Percentiles rank a stretch among this genome's conserved stretches.
Conservation (phyloP, 2,888 invertebrate genomes). For the Cheiracanthium punctorium region DNA sequence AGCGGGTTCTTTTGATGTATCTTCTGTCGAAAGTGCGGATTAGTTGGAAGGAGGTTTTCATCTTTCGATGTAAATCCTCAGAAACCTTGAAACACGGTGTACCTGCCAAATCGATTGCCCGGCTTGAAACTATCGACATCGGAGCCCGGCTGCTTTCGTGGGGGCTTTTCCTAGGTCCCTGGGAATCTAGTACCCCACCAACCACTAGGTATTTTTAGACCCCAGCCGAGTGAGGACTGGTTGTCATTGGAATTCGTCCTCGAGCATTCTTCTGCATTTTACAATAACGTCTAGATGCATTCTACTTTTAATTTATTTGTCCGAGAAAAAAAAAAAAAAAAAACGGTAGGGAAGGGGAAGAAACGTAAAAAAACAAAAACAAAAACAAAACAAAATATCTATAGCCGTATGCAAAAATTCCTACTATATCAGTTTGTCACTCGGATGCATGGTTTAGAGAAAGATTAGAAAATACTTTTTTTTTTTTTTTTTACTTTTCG, state of each 20-base stretch:
- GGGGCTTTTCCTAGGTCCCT: not conserved
- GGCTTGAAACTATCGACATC: not conserved
- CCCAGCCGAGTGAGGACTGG: not conserved
- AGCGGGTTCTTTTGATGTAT: not conserved
- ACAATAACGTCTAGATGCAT: too few relatives aligned
- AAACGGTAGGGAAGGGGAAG: too few relatives aligned
- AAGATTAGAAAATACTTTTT: too few relatives aligned
- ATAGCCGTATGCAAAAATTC: too few relatives aligned
- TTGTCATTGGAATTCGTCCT: not conserved
- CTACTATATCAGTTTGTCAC: too few relatives aligned
- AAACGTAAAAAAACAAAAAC: too few relatives aligned
- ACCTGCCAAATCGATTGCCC: not conserved
- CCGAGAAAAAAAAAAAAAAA: too few relatives aligned
- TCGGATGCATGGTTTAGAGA: too few relatives aligned
- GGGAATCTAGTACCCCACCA: constrained; percentile 2
- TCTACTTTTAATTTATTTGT: too few relatives aligned
- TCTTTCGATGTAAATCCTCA: not conserved
- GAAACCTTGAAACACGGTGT: not conserved
- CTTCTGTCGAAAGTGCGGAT: constrained; percentile 11
- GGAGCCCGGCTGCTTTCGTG: not conserved
- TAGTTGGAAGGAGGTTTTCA: not conserved
- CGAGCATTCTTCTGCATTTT: too few relatives aligned
- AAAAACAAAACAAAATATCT: too few relatives aligned
- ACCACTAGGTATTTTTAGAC: constrained; percentile 2
- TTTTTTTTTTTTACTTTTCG: too few relatives aligned